phyloP scores from a whole-genome alignment of 2,797 vertebrate genomes.

The Pseudochirops cupreus region DNA sequence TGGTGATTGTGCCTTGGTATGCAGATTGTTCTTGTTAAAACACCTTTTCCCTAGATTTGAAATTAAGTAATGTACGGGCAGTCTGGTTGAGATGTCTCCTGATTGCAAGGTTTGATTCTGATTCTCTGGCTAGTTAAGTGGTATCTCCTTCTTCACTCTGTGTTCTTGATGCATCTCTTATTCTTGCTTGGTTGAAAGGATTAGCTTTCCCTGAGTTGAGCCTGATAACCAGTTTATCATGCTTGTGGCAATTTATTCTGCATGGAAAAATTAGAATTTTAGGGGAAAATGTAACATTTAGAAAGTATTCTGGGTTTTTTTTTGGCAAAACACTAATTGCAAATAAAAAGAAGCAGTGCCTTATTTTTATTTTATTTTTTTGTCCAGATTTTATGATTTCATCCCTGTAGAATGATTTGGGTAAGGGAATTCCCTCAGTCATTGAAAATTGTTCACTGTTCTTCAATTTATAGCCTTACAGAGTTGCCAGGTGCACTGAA shows the following conservation, averaged over 20 bases:
- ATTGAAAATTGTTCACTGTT: not conserved
- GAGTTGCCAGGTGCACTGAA: not conserved
- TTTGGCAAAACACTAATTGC: not conserved
- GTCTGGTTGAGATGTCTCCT: not conserved
- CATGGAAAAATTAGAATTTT: slow-evolving; percentile 55
- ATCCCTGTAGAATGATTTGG: not conserved
- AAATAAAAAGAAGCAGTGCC: not conserved
- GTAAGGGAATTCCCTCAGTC: not conserved
- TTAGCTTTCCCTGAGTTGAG: not conserved
- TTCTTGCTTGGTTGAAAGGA: not conserved
- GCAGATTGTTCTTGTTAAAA: slow-evolving; percentile 49
- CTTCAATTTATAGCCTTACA: not conserved
- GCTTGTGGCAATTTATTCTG: slow-evolving; percentile 41
- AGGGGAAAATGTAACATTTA: slow-evolving; percentile 47
- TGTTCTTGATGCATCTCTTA: not conserved
- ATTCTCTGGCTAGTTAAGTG: slow-evolving; percentile 3
- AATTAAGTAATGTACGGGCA: slow-evolving; percentile 46
- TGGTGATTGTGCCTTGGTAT: slow-evolving; percentile 20
- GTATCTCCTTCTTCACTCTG: not conserved
- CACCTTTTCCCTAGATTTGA: slow-evolving; percentile 53
- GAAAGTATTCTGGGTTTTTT: slow-evolving; percentile 25
- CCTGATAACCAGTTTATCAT: slow-evolving; percentile 9
- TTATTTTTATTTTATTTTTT: not conserved
- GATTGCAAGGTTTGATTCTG: not conserved
- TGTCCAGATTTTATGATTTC: not conserved